Conservation (phyloP, 2,113 vertebrate genomes). For the Daboia siamensis region DNA sequence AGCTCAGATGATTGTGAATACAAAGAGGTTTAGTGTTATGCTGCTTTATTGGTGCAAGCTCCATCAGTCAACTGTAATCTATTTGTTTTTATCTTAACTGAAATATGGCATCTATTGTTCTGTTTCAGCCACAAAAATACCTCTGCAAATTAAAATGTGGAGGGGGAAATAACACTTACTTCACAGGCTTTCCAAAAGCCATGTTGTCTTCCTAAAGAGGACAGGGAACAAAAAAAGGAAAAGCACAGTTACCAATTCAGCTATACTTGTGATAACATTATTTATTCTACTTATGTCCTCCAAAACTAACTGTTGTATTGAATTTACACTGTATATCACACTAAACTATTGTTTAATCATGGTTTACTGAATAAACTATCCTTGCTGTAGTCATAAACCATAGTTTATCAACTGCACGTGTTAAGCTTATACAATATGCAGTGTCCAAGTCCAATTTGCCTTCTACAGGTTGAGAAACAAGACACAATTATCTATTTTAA, state of each 20-base stretch:
- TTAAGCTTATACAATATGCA: neutral
- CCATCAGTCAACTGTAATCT: neutral
- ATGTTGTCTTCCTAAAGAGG: slow-evolving; percentile 90
- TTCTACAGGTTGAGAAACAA: neutral
- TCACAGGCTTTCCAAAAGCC: slow-evolving; percentile 95
- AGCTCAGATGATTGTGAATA: fast-evolving
- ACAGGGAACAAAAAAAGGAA: neutral
- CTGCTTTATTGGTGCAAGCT: slow-evolving; percentile 28
- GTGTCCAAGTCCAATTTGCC: neutral
- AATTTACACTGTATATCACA: neutral
- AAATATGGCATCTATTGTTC: neutral
- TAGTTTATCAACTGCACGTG: neutral
- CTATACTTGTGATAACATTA: neutral
- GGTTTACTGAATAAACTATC: neutral
- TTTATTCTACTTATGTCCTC: neutral
- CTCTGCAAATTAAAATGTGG: neutral
- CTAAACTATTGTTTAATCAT: neutral
- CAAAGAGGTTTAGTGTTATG: neutral
- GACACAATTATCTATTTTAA: neutral
- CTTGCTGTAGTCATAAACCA: neutral
- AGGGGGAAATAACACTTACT: slow-evolving; percentile 76
- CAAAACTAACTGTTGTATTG: neutral
- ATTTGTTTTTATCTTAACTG: neutral
- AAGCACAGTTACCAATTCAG: neutral
- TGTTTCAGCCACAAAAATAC: neutral